Evolutionary conservation across 1,140 invertebrate species (phyloP), one percentile per base, ranked within the genome.

Genomic region (Sitodiplosis mosellana): DNA sequence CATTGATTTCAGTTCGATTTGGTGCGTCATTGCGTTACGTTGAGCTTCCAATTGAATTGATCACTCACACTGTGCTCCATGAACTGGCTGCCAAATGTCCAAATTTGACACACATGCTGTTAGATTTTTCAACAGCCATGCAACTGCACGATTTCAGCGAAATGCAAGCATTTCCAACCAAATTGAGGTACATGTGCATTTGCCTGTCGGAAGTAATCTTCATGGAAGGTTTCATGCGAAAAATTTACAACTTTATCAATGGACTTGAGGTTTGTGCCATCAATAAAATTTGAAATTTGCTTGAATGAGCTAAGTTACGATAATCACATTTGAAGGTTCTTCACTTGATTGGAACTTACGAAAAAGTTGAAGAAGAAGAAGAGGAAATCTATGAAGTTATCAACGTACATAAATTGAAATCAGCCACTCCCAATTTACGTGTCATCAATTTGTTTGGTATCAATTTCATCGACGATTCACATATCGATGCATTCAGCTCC

Each of bases 171-270:
- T 99, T 99, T 68, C 96, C 96, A 12, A 95, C 93, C n/a, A 97
- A 97, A 63, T 68, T 99, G 6, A 78, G 82, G 22, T 95, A 92
- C 58, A 78, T 99, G 69, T 97, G 93, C 63, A 89, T 99, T 56
- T 99, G 95, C 57, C 69, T 99, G 1, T 97, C 92, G 0, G 95
- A 99, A 66, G 95, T 99, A 43, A 99, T 99, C 60, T 99, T 99
- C 66, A 93, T 99, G 84, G 96, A 99, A 67, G 96, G 95, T n/a
- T 99, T 99, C 62, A 98, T 99, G 91, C 71, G 96, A 50, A 95
- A 99, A 68, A 98, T 99, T 52, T 99, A 99, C 65, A 98, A 97
- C 61, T 99, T 97, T 60, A 95, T 99, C 57, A 98, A 98, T 52
- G 95, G 94, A 8, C 63, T 99, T n/a, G 91, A 99, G 53, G 48